Base-by-base conservation (phyloP, 2,113 vertebrate species). In the Peromyscus californicus region DNA sequence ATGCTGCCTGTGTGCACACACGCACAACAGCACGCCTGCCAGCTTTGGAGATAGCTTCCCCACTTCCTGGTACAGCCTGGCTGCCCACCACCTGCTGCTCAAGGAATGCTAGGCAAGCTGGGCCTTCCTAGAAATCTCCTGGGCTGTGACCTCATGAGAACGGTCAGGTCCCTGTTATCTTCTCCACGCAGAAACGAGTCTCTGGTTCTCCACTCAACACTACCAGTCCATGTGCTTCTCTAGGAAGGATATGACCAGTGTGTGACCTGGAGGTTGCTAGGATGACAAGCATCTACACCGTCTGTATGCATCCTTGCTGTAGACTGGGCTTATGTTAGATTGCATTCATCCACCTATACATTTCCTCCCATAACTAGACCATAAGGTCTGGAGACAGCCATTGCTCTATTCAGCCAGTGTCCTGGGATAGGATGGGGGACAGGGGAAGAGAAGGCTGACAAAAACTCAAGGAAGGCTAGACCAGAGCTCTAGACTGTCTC, bases 151-250 rank as follows among this genome's bases (percentile, higher is more conserved):
- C 61, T 61, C 22, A 0, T 10, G 33, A 42, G 45, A 26, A 22
- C 63, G 51, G 21, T 74, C 54, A 11, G 1, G 54, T 33, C 57
- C 36, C 51, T 70, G 59, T 39, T 75, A 6, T 61, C 88, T 67
- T 51, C 86, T 74, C 39, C 69, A 6, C 0, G 4, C 42, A 86
- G 19, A 80, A 72, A 22, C 36, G 7, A 57, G 22, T 7, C 24
- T 57, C 65, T 63, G 1, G 0, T 59, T 94, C 78, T 80, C 29
- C 10, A 69, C 70, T 36, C 36, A 0, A 0, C 1, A 13, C 26
- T n/a, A 11, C 26, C 51, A 11, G 1, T 72, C 33, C 1, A 69
- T 33, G 12, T 4, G 31, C 74, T 93, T 65, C 57, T 42, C 1
- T 63, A 5, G 54, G 54, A 65, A 91, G 13, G 17, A 17, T 6